Percentiles rank a stretch among this genome's conserved stretches.
phyloP scores from a whole-genome alignment of 2,888 invertebrate species.

The Drosophila meridiana region DNA sequence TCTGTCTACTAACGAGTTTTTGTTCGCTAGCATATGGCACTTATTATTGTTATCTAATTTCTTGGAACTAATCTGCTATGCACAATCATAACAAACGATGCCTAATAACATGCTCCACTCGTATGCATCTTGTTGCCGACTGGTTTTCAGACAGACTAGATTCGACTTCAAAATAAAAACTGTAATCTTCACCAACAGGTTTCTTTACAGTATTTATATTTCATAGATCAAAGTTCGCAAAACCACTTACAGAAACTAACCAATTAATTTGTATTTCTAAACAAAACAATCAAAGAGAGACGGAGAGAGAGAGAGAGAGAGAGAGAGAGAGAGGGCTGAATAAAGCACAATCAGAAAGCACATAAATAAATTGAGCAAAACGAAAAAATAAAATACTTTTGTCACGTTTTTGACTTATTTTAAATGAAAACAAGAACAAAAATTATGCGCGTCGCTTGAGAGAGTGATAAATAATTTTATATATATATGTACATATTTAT shows the following conservation, averaged over 20 bases:
- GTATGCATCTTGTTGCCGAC: constrained; percentile 34
- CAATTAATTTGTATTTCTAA: background rate
- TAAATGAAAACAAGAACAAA: constrained; percentile 20
- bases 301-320: background rate
- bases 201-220: constrained; percentile 4
- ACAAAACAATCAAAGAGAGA: constrained; percentile 26
- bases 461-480: constrained; percentile 20
- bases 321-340: too few relatives aligned
- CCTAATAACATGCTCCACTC: constrained; percentile 34
- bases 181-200: constrained; percentile 34
- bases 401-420: constrained; percentile 74
- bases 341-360: constrained; percentile 9
- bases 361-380: constrained; percentile 32
- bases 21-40: constrained; percentile 9
- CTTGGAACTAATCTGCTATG: constrained; percentile 43
- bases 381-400: constrained; percentile 33
- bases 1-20: constrained; percentile 22
- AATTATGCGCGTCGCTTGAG: constrained; percentile 18
- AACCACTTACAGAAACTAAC: constrained; percentile 1
- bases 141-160: constrained; percentile 33
- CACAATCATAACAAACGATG: constrained; percentile 23
- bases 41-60: constrained; percentile 41
- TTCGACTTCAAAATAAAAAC: constrained; percentile 1
- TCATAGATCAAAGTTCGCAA: constrained; percentile 8
- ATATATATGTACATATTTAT: background rate